Evolutionary conservation across 2,113 vertebrate genomes (phyloP).

Genomic region (Atractosteus spatula): DNA sequence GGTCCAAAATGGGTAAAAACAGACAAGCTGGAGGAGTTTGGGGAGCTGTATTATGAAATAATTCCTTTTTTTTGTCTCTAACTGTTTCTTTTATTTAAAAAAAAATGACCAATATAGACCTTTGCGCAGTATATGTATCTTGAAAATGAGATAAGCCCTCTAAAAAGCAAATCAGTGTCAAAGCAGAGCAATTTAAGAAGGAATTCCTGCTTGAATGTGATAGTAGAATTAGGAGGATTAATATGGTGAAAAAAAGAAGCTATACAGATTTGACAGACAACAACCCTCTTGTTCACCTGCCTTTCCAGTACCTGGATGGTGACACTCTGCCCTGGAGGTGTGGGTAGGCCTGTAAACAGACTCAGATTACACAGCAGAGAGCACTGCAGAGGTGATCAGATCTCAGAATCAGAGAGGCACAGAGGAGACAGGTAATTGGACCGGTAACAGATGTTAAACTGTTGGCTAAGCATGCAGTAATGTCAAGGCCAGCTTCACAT

Average conservation of each 20-base stretch:
- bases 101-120: too few species aligned
- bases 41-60: too few species aligned
- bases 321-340: conserved; percentile 13
- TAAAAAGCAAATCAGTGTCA: too few species aligned
- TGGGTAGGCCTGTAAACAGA: background rate
- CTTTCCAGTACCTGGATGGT: conserved; percentile 23
- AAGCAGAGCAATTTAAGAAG: too few species aligned
- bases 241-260: conserved; percentile 20
- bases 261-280: background rate
- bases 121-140: too few species aligned
- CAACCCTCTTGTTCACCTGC: too few species aligned
- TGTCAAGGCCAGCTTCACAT: background rate
- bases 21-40: too few species aligned
- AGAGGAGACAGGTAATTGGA: background rate
- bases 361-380: conserved; percentile 34
- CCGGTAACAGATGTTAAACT: conserved; percentile 10
- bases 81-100: too few species aligned
- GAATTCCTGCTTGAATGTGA: too few species aligned
- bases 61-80: too few species aligned
- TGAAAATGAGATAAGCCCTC: too few species aligned
- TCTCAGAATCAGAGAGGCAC: conserved; percentile 21
- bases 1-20: too few species aligned
- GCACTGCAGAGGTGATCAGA: conserved; percentile 10
- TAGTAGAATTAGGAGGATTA: conserved; percentile 5
- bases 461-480: background rate